A percentile compares a stretch with the other conserved stretches of the same genome.
These are phyloP conservation scores for Eilema caniola DNA, from an alignment of 2,888 invertebrate genomes.

Conservation along the genomic window DNA sequence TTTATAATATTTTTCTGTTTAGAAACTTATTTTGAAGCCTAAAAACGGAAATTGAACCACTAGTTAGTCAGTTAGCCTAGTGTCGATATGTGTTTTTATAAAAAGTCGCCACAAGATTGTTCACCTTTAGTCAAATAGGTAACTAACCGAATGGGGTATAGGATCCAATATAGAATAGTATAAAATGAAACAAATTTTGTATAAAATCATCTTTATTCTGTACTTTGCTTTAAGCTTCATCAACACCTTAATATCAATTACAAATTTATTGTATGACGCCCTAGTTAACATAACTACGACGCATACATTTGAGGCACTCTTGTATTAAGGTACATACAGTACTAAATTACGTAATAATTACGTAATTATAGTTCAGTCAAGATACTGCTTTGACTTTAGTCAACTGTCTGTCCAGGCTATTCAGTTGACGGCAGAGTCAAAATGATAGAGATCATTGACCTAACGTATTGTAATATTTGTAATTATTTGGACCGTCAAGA, in stretches of 20 bases:
- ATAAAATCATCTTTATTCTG: constrained; percentile 45
- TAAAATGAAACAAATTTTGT: constrained; percentile 36
- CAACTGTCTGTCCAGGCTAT: constrained; percentile 22
- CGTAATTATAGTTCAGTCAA: constrained; percentile 50
- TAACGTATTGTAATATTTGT: constrained; percentile 29
- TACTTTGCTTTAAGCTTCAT: constrained; percentile 47
- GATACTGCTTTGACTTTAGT: constrained; percentile 44
- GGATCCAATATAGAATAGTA: not conserved
- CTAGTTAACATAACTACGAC: constrained; percentile 78
- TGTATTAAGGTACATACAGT: constrained; percentile 54
- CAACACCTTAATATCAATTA: constrained; percentile 46
- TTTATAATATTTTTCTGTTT: too few relatives aligned
- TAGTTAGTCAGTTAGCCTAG: too few relatives aligned
- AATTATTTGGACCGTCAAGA: constrained; percentile 34
- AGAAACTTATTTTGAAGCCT: too few relatives aligned
- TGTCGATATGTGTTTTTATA: too few relatives aligned
- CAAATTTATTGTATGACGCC: constrained; percentile 58
- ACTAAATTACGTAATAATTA: constrained; percentile 49
- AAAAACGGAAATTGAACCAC: too few relatives aligned
- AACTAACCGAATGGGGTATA: too few relatives aligned
- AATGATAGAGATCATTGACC: constrained; percentile 50
- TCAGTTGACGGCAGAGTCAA: constrained; percentile 34
- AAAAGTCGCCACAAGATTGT: too few relatives aligned
- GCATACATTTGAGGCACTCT: constrained; percentile 68
- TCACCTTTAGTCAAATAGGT: too few relatives aligned